These are phyloP conservation scores for Mastomys coucha DNA, from an alignment of 2,113 vertebrate genomes.

Conservation along the genomic window DNA sequence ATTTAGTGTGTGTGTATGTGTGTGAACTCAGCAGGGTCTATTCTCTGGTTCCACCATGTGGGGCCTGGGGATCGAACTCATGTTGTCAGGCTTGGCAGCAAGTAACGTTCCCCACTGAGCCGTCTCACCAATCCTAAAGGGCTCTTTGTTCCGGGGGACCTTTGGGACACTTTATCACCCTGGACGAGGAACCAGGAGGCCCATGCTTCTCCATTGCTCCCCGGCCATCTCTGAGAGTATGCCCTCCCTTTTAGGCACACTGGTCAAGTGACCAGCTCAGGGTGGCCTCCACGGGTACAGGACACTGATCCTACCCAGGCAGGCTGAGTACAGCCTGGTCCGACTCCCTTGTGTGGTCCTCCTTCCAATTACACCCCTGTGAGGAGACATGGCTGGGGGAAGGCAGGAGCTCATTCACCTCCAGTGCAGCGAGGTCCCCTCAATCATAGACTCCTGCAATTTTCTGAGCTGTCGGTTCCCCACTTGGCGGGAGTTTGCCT, in stretches of 20 bases:
- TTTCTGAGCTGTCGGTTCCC: constrained; percentile 24
- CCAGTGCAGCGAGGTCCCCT: not conserved
- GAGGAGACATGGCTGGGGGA: not conserved
- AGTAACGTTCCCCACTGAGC: not conserved
- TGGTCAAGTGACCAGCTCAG: not conserved
- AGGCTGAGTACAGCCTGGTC: not conserved
- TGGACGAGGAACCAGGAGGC: not conserved
- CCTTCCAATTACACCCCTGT: fast-evolving
- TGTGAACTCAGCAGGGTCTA: not conserved
- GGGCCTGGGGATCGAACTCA: not conserved
- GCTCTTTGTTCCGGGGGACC: not conserved
- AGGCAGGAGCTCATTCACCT: not conserved
- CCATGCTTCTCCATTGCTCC: fast-evolving
- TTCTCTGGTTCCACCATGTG: not conserved
- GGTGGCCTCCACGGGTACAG: not conserved
- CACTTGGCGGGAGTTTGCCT: not conserved
- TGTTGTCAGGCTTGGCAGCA: not conserved
- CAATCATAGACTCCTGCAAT: constrained; percentile 18
- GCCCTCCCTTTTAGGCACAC: not conserved
- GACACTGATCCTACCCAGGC: not conserved
- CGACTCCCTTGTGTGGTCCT: fast-evolving
- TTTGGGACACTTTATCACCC: fast-evolving
- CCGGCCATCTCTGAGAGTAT: too few species aligned
- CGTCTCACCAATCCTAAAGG: not conserved
- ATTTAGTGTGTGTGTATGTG: not conserved